These are phyloP conservation scores for Euwallacea similis DNA, from an alignment of 1,140 invertebrate genomes.

Conservation along the genomic window DNA sequence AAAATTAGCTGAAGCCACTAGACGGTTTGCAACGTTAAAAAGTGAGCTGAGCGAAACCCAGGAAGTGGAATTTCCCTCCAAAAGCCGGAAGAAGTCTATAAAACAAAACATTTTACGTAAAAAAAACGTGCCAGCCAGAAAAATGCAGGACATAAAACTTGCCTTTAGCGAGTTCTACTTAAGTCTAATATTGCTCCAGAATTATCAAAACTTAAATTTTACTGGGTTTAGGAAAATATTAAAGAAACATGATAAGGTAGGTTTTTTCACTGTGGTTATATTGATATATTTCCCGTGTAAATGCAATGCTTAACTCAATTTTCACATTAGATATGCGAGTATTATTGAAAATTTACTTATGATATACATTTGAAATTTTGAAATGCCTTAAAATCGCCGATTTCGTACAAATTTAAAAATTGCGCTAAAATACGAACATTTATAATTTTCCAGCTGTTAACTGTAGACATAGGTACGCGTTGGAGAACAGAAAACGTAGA, in stretches of 20 bases:
- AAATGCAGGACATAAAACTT: constrained; percentile 92
- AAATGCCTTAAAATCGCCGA: too few species aligned
- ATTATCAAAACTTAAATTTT: constrained; percentile 95
- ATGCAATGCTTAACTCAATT: neutral
- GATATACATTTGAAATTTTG: too few species aligned
- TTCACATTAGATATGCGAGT: neutral
- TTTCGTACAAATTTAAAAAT: too few species aligned
- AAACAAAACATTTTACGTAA: constrained; percentile 55
- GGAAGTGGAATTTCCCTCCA: constrained; percentile 63
- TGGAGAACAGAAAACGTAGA: constrained; percentile 95
- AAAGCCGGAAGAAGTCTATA: constrained; percentile 58
- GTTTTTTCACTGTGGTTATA: neutral
- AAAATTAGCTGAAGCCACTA: constrained; percentile 94
- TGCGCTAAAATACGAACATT: neutral
- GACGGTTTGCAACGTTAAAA: constrained; percentile 89
- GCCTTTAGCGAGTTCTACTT: constrained; percentile 99
- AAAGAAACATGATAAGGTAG: constrained; percentile 99
- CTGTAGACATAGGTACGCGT: constrained; percentile 74
- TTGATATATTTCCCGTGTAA: too few species aligned
- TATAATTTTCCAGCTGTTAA: constrained; percentile 60
- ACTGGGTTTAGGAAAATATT: constrained; percentile 99
- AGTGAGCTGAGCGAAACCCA: constrained; percentile 82
- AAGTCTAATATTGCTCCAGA: constrained; percentile 89
- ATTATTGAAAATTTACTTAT: too few species aligned
- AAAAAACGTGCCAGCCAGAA: constrained; percentile 67